Percentiles rank a stretch among this genome's conserved stretches.
These are phyloP conservation scores for Neolamprologus variostigma DNA, from an alignment of 2,113 vertebrate genomes.

Conservation along the genomic window DNA sequence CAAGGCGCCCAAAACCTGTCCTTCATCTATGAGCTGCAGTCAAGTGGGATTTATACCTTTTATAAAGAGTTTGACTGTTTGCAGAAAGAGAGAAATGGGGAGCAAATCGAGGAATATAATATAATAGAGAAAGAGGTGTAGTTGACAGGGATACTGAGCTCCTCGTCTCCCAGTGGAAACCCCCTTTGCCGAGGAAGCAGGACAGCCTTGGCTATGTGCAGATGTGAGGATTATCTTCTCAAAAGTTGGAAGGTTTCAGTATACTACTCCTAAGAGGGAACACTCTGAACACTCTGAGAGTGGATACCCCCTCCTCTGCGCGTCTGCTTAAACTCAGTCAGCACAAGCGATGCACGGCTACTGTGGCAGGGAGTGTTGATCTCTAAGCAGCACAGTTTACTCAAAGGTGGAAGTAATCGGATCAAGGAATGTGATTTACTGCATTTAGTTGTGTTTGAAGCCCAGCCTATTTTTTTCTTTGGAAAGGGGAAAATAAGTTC, in stretches of 20 bases:
- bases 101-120: background rate
- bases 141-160: background rate
- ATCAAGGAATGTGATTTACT: conserved; percentile 31
- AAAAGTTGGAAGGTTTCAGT: conserved; percentile 18
- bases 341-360: background rate
- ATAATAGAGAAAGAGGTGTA: background rate
- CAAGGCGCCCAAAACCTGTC: conserved; percentile 11
- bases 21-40: conserved; percentile 24
- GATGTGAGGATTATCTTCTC: conserved; percentile 39
- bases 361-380: conserved; percentile 11
- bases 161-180: background rate
- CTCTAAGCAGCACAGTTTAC: conserved; percentile 17
- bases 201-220: background rate
- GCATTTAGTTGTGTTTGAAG: conserved; percentile 17
- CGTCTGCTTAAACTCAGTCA: conserved; percentile 11
- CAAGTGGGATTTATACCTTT: conserved; percentile 40
- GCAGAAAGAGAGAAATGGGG: background rate
- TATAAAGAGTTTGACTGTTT: background rate
- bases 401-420: conserved; percentile 31
- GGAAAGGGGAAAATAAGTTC: conserved; percentile 18
- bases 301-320: background rate
- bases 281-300: background rate
- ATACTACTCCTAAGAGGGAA: background rate
- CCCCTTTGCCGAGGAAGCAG: background rate
- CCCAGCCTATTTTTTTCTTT: background rate